Conservation (phyloP, 1,140 invertebrate species). For the Ostrea edulis region DNA sequence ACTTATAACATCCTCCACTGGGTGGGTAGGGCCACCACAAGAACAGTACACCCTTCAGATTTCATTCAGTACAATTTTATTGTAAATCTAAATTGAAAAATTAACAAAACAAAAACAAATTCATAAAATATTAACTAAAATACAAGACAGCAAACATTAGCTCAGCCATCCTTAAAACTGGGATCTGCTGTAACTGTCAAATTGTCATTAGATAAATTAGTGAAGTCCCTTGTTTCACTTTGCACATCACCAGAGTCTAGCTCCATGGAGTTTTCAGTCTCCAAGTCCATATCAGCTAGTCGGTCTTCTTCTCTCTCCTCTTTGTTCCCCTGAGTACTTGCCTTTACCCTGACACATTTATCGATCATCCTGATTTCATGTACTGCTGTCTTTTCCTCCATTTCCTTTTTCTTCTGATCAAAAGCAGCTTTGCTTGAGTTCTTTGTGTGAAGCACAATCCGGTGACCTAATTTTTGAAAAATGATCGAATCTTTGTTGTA, state of each 20-base stretch:
- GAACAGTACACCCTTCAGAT: not conserved
- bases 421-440: conserved; percentile 29
- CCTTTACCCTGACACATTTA: not conserved
- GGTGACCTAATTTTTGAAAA: conserved; percentile 22
- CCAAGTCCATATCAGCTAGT: not conserved
- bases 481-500: not conserved
- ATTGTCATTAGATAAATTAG: not conserved
- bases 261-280: not conserved
- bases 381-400: not conserved
- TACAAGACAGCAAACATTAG: not conserved
- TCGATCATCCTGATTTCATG: not conserved
- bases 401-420: conserved; percentile 28
- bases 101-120: not conserved
- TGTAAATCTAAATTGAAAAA: not conserved
- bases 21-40: too few species aligned
- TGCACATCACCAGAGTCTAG: not conserved
- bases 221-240: not conserved
- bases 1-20: too few species aligned
- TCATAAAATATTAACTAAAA: not conserved
- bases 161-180: conserved; percentile 5
- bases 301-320: not conserved
- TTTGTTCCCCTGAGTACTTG: not conserved
- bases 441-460: conserved; percentile 33
- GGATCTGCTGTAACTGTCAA: not conserved
- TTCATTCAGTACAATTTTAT: not conserved